These are phyloP conservation scores for Knipowitschia caucasica DNA, from an alignment of 2,797 vertebrate species.

Conservation along the genomic window DNA sequence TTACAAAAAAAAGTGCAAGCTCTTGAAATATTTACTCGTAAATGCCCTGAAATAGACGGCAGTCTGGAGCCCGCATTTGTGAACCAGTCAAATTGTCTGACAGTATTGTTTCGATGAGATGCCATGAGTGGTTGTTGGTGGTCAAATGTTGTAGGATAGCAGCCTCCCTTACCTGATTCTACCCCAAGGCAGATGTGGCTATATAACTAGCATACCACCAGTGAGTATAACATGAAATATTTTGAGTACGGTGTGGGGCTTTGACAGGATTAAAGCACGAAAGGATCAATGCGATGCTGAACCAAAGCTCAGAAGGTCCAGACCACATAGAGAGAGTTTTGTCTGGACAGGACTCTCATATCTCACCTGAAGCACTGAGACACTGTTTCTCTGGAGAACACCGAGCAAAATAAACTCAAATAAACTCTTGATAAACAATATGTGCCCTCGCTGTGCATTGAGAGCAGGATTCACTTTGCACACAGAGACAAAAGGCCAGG, in stretches of 20 bases:
- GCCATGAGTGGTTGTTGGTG: not conserved
- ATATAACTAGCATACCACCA: no score
- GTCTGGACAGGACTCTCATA: slow-evolving; percentile 19
- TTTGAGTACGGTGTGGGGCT: no score
- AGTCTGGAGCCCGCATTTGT: no score
- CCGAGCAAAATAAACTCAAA: no score
- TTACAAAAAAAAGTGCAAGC: no score
- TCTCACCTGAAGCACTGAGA: slow-evolving; percentile 26
- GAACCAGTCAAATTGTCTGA: no score
- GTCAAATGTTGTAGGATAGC: not conserved
- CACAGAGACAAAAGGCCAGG: not conserved
- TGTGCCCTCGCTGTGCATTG: not conserved
- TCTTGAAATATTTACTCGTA: no score
- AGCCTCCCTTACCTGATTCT: not conserved
- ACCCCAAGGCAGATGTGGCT: not conserved
- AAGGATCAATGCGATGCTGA: no score
- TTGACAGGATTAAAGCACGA: no score
- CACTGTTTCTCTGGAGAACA: slow-evolving; percentile 18
- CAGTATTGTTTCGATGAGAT: not conserved
- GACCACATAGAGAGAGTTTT: slow-evolving; percentile 7
- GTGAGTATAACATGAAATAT: not conserved
- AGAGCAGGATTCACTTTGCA: not conserved
- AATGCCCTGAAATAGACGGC: no score
- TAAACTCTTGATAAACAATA: slow-evolving; percentile 17
- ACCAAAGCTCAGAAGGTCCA: not conserved